Evolutionary conservation across 2,888 invertebrate genomes (phyloP), one percentile per base, ranked within the genome.

Genomic region (Agonopterix heracliana): DNA sequence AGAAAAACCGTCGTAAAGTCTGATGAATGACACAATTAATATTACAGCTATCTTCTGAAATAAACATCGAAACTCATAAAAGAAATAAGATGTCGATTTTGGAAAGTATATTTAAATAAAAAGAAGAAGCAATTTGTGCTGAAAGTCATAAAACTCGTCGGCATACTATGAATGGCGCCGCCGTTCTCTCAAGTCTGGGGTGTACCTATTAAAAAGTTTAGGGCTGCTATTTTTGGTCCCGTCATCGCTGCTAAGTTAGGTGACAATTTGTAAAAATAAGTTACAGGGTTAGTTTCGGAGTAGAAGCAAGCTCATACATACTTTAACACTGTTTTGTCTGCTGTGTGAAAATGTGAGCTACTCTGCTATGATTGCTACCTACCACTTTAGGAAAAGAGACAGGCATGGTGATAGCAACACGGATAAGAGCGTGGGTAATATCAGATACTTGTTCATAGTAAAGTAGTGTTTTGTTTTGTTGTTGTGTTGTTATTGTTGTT

Each of bases 151-250:
- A 86, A 83, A 80, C 73, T 72, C 71, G 78, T 78, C 80, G 68
- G 17, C 12, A 11, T 34, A 12, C 34, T 8, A 12, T n/a, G 12
- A 36, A 34, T 13, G 41, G 44, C 36, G 40, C 14, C 41, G 72
- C 63, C 63, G 69, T 56, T 63, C 71, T 67, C 71, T 64, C 59
- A 64, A 65, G 66, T 63, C 26, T 26, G 26, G 68, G 73, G 66
- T 67, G 59, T 70, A 70, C 73, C 77, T 81, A 82, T 82, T 85
- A 82, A 84, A 82, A 85, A 83, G 68, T 78, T 81, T 74, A 76
- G 78, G 78, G 76, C 66, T 69, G 78, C 79, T 85, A 86, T 86
- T 84, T 84, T 81, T 80, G 77, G 78, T 69, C 61, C 65, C 68
- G 70, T 74, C 75, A 70, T 51, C 67, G 61, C 48, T 57, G 50